Percentiles rank a stretch among this genome's conserved stretches.
These are phyloP conservation scores for Dicycla oo DNA, from an alignment of 2,888 invertebrate genomes.

Conservation along the genomic window DNA sequence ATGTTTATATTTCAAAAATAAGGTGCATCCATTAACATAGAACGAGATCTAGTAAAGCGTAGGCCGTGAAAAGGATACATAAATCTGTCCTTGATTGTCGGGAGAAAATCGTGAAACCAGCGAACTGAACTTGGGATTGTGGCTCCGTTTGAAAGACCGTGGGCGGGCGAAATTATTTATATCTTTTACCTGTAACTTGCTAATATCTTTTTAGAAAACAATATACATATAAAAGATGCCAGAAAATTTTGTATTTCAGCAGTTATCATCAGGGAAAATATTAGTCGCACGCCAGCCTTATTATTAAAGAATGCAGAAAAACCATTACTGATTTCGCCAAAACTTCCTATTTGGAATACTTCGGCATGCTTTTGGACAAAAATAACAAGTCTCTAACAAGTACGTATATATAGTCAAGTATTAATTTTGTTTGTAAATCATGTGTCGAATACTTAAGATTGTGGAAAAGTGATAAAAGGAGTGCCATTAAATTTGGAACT, in stretches of 20 bases:
- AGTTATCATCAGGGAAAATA: background rate
- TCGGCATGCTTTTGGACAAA: no score
- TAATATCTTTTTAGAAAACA: slow-evolving; percentile 46
- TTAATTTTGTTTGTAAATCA: no score
- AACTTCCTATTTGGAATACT: no score
- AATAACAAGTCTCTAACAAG: no score
- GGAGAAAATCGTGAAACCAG: slow-evolving; percentile 81
- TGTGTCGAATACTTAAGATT: no score
- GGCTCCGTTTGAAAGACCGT: slow-evolving; percentile 74
- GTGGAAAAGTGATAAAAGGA: no score
- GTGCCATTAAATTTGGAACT: no score
- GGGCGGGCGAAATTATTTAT: slow-evolving; percentile 78
- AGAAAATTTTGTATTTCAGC: background rate
- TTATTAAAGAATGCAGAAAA: background rate
- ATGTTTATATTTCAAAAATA: slow-evolving; percentile 47
- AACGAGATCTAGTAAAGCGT: slow-evolving; percentile 74
- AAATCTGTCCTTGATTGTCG: slow-evolving; percentile 83
- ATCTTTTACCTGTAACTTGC: slow-evolving; percentile 58
- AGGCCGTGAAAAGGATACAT: slow-evolving; percentile 79
- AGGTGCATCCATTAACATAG: slow-evolving; percentile 69
- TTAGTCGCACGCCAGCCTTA: background rate
- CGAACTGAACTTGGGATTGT: slow-evolving; percentile 71
- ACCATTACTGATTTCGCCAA: no score
- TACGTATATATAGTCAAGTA: no score
- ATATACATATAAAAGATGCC: slow-evolving; percentile 5